These are phyloP conservation scores for Gymnocypris eckloni DNA, from an alignment of 2,797 vertebrate genomes.

Conservation along the genomic window DNA sequence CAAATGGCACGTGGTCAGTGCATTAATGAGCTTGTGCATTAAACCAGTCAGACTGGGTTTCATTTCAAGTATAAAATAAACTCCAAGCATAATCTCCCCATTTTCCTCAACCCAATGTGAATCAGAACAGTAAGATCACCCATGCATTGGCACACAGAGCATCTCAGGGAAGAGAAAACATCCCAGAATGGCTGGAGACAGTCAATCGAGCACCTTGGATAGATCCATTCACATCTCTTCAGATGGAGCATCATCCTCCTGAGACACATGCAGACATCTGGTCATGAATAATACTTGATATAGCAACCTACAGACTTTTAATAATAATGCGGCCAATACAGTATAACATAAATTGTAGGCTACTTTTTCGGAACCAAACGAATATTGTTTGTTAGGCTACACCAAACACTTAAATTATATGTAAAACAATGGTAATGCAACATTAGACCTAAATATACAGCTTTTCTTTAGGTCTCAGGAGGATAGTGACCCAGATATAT, in stretches of 20 bases:
- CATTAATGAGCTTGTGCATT: background rate
- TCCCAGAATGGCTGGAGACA: background rate
- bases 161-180: conserved; percentile 19
- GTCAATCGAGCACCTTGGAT: conserved; percentile 78
- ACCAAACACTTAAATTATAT: background rate
- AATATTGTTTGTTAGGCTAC: background rate
- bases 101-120: background rate
- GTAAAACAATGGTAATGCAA: background rate
- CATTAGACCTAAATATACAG: background rate
- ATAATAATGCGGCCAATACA: background rate
- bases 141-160: conserved; percentile 43
- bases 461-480: conserved; percentile 13
- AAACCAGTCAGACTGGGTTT: conserved; percentile 2
- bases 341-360: background rate
- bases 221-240: conserved; percentile 71
- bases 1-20: background rate
- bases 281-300: background rate
- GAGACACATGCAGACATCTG: background rate
- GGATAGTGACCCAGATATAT: background rate
- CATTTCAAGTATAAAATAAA: conserved; percentile 37
- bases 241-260: background rate
- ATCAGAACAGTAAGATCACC: background rate
- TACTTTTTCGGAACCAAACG: background rate
- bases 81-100: background rate
- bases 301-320: background rate